Evolutionary conservation across 1,140 invertebrate species (phyloP).

Genomic region (Drosophila ercepeae): DNA sequence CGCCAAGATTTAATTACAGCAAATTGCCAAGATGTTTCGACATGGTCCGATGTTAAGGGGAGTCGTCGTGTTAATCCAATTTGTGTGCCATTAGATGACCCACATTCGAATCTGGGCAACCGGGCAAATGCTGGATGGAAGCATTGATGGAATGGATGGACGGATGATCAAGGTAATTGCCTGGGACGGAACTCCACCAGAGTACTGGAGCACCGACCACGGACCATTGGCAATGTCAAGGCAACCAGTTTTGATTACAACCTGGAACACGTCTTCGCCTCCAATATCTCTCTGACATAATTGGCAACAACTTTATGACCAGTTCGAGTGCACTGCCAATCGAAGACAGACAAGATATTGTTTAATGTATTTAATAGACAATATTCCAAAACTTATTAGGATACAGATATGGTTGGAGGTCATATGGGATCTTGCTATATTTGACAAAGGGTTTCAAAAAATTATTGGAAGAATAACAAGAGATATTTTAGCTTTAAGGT

Average conservation of each 20-base stretch:
- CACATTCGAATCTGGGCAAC: conserved; percentile 45
- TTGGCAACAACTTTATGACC: conserved; percentile 40
- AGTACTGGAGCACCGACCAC: not conserved
- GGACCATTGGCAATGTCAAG: conserved; percentile 65
- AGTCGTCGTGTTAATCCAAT: conserved; percentile 71
- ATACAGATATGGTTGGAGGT: too few species aligned
- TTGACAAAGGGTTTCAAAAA: too few species aligned
- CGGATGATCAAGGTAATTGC: conserved; percentile 44
- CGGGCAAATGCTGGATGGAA: conserved; percentile 33
- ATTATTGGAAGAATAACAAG: too few species aligned
- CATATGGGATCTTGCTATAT: too few species aligned
- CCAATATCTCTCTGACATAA: conserved; percentile 51
- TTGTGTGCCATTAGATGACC: conserved; percentile 74
- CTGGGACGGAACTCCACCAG: conserved; percentile 11
- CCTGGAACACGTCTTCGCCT: conserved; percentile 23
- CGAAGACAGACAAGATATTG: too few species aligned
- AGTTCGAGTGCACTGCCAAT: not conserved
- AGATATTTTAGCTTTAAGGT: too few species aligned
- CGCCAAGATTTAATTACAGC: conserved; percentile 68
- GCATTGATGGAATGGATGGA: conserved; percentile 11
- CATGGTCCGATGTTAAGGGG: conserved; percentile 31
- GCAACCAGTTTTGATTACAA: conserved; percentile 77
- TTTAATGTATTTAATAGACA: too few species aligned
- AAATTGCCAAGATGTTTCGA: conserved; percentile 70
- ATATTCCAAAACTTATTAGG: too few species aligned